Base-by-base conservation (phyloP, 2,113 vertebrate species). In the Tyrannus savana region DNA sequence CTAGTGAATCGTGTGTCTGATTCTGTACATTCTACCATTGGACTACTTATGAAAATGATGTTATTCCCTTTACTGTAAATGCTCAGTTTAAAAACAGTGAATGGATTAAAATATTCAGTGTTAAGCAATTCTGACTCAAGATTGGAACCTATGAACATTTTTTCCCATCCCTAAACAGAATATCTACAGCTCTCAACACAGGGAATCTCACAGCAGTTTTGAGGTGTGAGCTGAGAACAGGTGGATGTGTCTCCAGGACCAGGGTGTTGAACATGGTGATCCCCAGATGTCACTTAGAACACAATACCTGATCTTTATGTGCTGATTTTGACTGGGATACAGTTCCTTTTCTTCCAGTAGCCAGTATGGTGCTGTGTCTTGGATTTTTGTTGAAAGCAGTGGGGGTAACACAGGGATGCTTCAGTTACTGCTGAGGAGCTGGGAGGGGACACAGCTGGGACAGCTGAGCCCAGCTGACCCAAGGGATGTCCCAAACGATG, bases 181-280 rank as follows among this genome's bases (percentile, higher is more conserved):
- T 76, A 3, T 53, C 19, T 73, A 1, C 39, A 78, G 22, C 44
- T 74, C 19, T 63, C 47, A 74, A 28, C 19, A 41, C 35, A 31
- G n/a, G 44, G 27, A 42, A 22, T 41, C 7, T 52, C 46, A 18
- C 15, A 49, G 87, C 19, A 68, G 19, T 60, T 84, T 44, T 18
- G 49, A 37, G 44, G 3, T 64, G 35, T 46, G 55, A 79, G 19
- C 21, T 81, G 58, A 58, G 37, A 42, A 25, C 21, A 44, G 16
- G 4, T 30, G 3, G 2, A 12, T 17, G 16, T 24, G 35, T 49
- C 46, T 77, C 23, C 25, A 11, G 1, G 1, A 15, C 31, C n/a
- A 27, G 7, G 10, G 0, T 73, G 64, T 17, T 62, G 37, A 58
- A 39, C 31, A 30, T n/a, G 1, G 0, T n/a, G 80, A 35, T 37